Evolutionary conservation across 2,888 invertebrate species (phyloP).

Genomic region (Melipona bicolor): DNA sequence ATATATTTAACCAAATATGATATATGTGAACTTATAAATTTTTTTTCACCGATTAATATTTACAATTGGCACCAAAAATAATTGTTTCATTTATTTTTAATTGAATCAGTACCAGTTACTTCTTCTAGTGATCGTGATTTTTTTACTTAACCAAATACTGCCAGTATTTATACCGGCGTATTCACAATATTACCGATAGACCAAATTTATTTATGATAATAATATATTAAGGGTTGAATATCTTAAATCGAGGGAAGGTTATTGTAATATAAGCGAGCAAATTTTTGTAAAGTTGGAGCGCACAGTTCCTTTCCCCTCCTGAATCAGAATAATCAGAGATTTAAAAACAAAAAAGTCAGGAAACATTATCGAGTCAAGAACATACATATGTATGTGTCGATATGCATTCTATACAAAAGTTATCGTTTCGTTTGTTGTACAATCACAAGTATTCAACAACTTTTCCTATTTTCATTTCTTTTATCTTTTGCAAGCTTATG

Average conservation of each 20-base stretch:
- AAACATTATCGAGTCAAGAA: constrained; percentile 72
- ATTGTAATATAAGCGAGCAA: constrained; percentile 81
- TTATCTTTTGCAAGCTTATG: constrained; percentile 3
- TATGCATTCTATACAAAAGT: neutral
- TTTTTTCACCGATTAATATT: constrained; percentile 36
- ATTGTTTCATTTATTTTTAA: constrained; percentile 38
- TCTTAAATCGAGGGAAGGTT: constrained; percentile 81
- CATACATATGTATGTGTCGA: constrained; percentile 10
- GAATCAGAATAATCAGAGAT: constrained; percentile 64
- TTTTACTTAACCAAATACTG: constrained; percentile 82
- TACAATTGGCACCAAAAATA: constrained; percentile 25
- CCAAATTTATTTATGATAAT: constrained; percentile 84
- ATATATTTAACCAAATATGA: neutral
- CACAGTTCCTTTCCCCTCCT: constrained; percentile 79
- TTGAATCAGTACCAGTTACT: constrained; percentile 66
- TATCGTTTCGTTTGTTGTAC: constrained; percentile 28
- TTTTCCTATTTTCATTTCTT: constrained; percentile 28
- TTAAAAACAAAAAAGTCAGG: constrained; percentile 61
- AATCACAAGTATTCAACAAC: constrained; percentile 16
- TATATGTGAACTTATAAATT: constrained; percentile 40
- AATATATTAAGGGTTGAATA: constrained; percentile 82
- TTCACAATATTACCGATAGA: constrained; percentile 84
- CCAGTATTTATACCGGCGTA: constrained; percentile 82
- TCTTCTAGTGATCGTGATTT: constrained; percentile 78
- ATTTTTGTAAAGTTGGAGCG: constrained; percentile 81